These are phyloP conservation scores for Verasper variegatus DNA, from an alignment of 2,113 vertebrate species.

Conservation along the genomic window DNA sequence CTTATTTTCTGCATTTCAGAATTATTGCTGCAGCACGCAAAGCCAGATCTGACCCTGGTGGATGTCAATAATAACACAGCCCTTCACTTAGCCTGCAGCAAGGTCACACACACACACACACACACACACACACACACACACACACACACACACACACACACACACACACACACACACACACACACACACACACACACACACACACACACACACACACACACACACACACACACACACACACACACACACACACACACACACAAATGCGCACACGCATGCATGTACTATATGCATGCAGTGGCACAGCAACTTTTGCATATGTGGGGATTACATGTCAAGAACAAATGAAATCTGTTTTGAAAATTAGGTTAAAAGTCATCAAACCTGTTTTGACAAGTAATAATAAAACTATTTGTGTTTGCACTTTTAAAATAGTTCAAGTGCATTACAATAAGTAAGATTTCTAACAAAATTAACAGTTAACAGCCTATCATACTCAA, in stretches of 20 bases:
- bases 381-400: not conserved
- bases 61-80: conserved; percentile 96
- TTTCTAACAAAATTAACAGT: too few species aligned
- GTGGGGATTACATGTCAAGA: not conserved
- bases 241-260: conserved; percentile 33
- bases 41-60: conserved; percentile 91
- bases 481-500: too few species aligned
- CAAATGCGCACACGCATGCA: conserved; percentile 18
- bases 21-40: conserved; percentile 91
- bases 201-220: conserved; percentile 37
- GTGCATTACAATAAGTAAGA: too few species aligned
- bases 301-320: conserved; percentile 26
- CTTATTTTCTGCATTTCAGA: conserved; percentile 81
- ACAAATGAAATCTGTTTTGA: not conserved
- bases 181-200: conserved; percentile 11
- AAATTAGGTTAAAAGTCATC: not conserved
- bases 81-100: conserved; percentile 97
- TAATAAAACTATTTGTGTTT: not conserved
- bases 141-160: conserved; percentile 36
- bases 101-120: conserved; percentile 79
- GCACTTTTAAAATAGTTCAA: not conserved
- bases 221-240: conserved; percentile 36
- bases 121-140: conserved; percentile 37
- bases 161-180: conserved; percentile 28
- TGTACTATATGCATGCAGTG: conserved; percentile 26